Base-by-base conservation (phyloP, 2,113 vertebrate genomes). In the Microtus pennsylvanicus region DNA sequence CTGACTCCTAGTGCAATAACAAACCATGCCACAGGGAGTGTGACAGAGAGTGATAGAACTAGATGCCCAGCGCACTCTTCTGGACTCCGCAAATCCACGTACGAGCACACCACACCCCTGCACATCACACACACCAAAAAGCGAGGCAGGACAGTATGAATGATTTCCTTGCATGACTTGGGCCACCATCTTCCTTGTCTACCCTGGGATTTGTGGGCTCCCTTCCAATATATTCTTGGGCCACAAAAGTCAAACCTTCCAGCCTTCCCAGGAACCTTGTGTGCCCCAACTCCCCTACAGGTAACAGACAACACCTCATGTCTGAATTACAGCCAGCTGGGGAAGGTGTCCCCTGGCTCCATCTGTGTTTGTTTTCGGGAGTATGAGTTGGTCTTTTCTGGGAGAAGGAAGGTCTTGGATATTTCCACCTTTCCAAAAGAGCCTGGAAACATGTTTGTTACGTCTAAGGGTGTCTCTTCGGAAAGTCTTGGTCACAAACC, bases 401-500 rank as follows among this genome's bases (percentile, higher is more conserved):
- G 33, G 16, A 38, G 17, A 4, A 1, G 1, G 28, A 55, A 6
- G 35, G 45, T 81, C 42, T 30, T 55, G 42, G 69, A 81, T 42
- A 24, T 69, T 61, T 80, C 80, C 52, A 78, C 89, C 78, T 94
- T 95, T 89, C 67, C 38, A 17, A 80, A 55, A 61, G 50, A 24
- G 38, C 72, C 94, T 95, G 96, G 94, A 97, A 94, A 95, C 55
- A 16, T 83, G 77, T 81, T 95, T 58, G 58, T 58, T 92, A 47
- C 75, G 92, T 95, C 81, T 86, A 30, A 94, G 90, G 77, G 92
- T 96, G 95, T 94, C 94, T 94, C 88, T 89, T 69, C 78, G 90
- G 96, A 93, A 96, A 89, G 90, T 91, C 95, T 89, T 93, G 76
- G 85, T 94, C 95, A 67, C 82, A 87, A n/a, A 92, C 77, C 70